Conservation (phyloP, 2,888 invertebrate genomes). For the Tetramorium bicarinatum region DNA sequence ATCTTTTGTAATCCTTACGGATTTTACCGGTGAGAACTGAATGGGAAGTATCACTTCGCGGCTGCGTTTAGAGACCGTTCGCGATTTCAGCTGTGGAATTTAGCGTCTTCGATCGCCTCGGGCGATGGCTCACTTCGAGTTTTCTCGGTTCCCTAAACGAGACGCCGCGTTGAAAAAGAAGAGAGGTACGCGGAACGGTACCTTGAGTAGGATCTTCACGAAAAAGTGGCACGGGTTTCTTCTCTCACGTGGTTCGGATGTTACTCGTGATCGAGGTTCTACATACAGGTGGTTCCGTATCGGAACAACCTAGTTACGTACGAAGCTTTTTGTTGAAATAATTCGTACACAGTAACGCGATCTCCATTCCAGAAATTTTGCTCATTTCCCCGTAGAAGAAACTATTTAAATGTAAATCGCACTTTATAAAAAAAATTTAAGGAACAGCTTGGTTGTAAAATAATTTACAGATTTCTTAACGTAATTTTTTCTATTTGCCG, state of each 20-base stretch:
- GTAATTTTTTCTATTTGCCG: background rate
- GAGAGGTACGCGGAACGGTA: slow-evolving; percentile 22
- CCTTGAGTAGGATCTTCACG: background rate
- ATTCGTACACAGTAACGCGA: background rate
- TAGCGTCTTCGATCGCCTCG: slow-evolving; percentile 4
- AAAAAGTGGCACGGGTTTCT: slow-evolving; percentile 43
- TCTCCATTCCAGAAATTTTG: slow-evolving; percentile 8
- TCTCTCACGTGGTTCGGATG: background rate
- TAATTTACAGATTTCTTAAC: background rate
- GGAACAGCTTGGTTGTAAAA: background rate
- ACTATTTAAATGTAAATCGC: background rate
- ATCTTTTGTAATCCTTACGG: background rate
- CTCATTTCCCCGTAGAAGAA: background rate
- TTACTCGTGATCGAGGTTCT: background rate
- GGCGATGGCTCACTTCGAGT: slow-evolving; percentile 23
- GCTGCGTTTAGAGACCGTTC: background rate
- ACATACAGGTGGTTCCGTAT: background rate
- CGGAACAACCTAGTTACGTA: slow-evolving; percentile 9
- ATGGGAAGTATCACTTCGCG: background rate
- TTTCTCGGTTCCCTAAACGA: slow-evolving; percentile 33
- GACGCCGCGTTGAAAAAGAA: background rate
- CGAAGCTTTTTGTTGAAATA: background rate
- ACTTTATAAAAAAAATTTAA: background rate
- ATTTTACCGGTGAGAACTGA: background rate
- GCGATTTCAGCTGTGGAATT: slow-evolving; percentile 35